Evolutionary conservation across 1,140 invertebrate species (phyloP).

Genomic region (Doryteuthis pealeii): DNA sequence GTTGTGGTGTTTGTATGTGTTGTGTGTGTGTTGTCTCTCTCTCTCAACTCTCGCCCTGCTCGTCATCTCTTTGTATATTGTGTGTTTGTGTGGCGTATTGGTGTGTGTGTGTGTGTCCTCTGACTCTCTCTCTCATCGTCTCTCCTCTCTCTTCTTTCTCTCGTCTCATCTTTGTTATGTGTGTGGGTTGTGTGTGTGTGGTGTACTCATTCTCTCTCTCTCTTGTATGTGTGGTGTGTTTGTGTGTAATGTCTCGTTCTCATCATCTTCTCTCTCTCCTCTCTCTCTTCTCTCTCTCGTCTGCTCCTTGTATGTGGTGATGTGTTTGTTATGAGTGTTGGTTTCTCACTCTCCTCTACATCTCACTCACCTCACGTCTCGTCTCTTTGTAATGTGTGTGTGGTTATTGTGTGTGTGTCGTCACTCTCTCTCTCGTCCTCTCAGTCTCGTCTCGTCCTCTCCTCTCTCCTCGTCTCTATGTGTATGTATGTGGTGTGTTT

Average conservation of each 20-base stretch:
- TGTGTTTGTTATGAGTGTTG: no score
- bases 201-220: not conserved
- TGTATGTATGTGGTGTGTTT: not conserved
- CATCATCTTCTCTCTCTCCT: not conserved
- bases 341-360: no score
- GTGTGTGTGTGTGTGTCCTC: no score
- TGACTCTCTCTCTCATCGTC: no score
- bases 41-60: not conserved
- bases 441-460: not conserved
- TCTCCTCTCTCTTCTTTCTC: not conserved
- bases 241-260: no score
- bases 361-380: no score
- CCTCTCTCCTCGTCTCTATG: not conserved
- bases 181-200: not conserved
- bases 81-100: not conserved
- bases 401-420: not conserved
- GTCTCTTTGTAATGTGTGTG: no score
- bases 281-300: not conserved
- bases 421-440: not conserved
- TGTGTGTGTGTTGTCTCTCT: no score
- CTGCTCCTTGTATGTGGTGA: no score
- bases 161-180: not conserved
- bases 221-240: no score
- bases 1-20: no score
- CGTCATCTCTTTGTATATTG: not conserved